phyloP scores from a whole-genome alignment of 2,888 invertebrate genomes.

The Ectemnius cavifrons region DNA sequence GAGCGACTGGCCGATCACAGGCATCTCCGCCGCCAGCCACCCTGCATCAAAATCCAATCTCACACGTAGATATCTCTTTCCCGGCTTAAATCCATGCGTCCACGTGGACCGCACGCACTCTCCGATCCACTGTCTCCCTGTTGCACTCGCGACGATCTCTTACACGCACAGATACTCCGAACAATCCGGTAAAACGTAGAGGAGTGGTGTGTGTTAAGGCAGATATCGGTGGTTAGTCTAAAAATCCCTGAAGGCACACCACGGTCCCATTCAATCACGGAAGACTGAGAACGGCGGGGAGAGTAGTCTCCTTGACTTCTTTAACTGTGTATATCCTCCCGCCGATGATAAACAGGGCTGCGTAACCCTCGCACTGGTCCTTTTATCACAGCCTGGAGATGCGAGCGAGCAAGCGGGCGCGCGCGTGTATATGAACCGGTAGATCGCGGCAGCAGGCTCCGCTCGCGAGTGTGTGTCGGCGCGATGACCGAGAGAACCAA shows the following conservation, averaged over 20 bases:
- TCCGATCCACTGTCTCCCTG: too few species aligned
- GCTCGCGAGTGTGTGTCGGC: background rate
- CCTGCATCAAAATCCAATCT: too few species aligned
- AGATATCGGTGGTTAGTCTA: background rate
- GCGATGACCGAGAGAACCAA: background rate
- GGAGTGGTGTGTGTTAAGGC: too few species aligned
- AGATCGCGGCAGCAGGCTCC: background rate
- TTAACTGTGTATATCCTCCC: background rate
- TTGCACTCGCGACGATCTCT: background rate
- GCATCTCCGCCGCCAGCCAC: too few species aligned
- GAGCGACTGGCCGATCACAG: background rate
- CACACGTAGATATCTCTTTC: too few species aligned
- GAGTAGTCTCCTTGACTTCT: slow-evolving; percentile 9
- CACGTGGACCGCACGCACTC: too few species aligned
- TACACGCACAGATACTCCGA: background rate
- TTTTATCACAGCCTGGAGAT: slow-evolving; percentile 22
- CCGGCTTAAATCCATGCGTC: too few species aligned
- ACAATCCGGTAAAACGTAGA: too few species aligned
- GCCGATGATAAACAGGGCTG: background rate
- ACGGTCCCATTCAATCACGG: slow-evolving; percentile 22
- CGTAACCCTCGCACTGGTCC: slow-evolving; percentile 2
- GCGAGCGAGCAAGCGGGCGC: slow-evolving; percentile 17
- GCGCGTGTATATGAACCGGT: slow-evolving; percentile 13
- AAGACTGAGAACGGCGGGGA: slow-evolving; percentile 21
- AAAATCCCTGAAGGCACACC: slow-evolving; percentile 42